phyloP scores from a whole-genome alignment of 1,140 invertebrate species.

The Helicoverpa zea region DNA sequence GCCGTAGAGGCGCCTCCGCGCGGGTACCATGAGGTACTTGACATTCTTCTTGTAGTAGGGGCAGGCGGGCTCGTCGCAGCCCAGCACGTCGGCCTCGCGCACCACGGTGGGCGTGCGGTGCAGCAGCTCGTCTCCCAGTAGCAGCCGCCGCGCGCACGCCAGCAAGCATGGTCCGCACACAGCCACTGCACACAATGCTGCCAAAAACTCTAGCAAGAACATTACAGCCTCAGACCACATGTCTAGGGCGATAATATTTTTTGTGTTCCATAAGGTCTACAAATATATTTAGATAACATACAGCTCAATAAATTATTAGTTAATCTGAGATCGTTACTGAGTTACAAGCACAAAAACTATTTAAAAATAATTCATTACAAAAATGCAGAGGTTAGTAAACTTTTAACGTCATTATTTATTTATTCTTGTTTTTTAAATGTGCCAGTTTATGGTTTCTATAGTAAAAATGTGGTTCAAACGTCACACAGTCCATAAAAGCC shows the following conservation, averaged over 20 bases:
- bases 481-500: too few relatives aligned
- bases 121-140: conserved; percentile 74
- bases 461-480: too few relatives aligned
- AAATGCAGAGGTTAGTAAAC: conserved; percentile 37
- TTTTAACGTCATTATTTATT: conserved; percentile 30
- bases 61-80: conserved; percentile 80
- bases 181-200: conserved; percentile 76
- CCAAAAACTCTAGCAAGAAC: conserved; percentile 76
- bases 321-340: not conserved
- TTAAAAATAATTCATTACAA: conserved; percentile 24
- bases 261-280: conserved; percentile 23
- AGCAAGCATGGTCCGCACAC: conserved; percentile 78
- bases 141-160: conserved; percentile 71
- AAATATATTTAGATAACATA: too few relatives aligned
- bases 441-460: not conserved
- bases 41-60: conserved; percentile 83
- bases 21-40: conserved; percentile 76
- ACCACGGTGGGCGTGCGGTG: conserved; percentile 59
- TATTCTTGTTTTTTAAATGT: conserved; percentile 1
- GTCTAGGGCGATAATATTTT: conserved; percentile 5
- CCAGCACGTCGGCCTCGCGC: conserved; percentile 75
- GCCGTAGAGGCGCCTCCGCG: conserved; percentile 62
- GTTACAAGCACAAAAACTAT: not conserved
- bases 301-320: not conserved
- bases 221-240: conserved; percentile 77